Percentiles rank a stretch among this genome's conserved stretches.
Conservation (phyloP, 1,140 invertebrate species). For the Pentalonia nigronervosa region DNA sequence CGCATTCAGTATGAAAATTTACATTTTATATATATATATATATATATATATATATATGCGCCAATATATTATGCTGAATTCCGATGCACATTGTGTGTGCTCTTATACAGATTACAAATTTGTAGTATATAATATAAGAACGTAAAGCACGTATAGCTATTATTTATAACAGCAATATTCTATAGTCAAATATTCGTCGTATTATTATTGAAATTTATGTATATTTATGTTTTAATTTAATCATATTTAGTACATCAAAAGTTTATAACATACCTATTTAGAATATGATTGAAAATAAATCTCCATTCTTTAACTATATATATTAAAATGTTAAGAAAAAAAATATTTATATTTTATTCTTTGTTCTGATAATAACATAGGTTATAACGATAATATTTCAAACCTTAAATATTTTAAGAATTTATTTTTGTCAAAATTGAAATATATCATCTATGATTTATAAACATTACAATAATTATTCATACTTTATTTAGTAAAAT, state of each 20-base stretch:
- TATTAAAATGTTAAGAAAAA: too few relatives aligned
- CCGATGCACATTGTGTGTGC: neutral
- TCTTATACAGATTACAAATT: neutral
- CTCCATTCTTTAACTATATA: neutral
- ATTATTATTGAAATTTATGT: neutral
- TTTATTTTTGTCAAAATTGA: too few relatives aligned
- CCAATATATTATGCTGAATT: neutral
- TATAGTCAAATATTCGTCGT: neutral
- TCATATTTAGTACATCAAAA: neutral
- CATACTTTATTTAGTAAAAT: neutral
- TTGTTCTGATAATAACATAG: too few relatives aligned
- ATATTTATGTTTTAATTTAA: neutral
- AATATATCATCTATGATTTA: neutral
- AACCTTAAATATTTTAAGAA: too few relatives aligned
- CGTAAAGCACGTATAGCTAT: neutral
- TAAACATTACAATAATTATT: neutral
- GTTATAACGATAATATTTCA: too few relatives aligned
- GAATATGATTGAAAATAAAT: neutral
- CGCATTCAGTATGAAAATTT: neutral
- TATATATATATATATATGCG: too few relatives aligned
- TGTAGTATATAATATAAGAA: neutral
- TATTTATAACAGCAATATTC: neutral
- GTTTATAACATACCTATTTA: neutral
- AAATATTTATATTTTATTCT: too few relatives aligned
- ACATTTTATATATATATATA: conserved; percentile 14